Base-by-base conservation (phyloP, 2,113 vertebrate species). In the Castor canadensis region DNA sequence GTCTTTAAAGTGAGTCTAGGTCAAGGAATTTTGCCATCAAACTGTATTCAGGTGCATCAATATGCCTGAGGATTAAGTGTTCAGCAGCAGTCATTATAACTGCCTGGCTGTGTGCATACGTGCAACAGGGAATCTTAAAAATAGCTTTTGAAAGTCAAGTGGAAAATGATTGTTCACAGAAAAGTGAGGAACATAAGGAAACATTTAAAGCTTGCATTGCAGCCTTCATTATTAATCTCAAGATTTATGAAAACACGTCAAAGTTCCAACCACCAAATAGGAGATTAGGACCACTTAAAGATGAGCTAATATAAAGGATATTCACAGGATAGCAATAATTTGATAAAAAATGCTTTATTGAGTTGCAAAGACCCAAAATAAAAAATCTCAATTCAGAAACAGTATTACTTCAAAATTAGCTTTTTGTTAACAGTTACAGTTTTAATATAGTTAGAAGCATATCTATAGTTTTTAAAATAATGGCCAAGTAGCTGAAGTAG, bases 201-300 rank as follows among this genome's bases (percentile, higher is more conserved):
- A 58, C n/a, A 77, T 94, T 67, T 86, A 86, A 86, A 89, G 67
- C 32, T 62, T 82, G 6, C 32, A 67, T 88, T 91, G 91, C 0
- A 91, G 15, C 11, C 75, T 80, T 71, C 26, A 32, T 72, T 3
- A 0, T 94, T 94, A 95, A 93, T 94, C 77, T 91, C 89, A 91
- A 82, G 82, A 97, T 94, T 95, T 95, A 96, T 97, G 62, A 67
- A 91, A 73, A 85, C 54, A 85, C 28, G 93, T 90, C 85, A 71
- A 83, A 95, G 32, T 26, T 84, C 15, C 52, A 94, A 91, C 52
- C 72, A 86, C 92, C 40, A 82, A 95, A 24, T 22, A 60, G 49
- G 84, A 91, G 77, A 91, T 91, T 54, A 94, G 77, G 60, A 89
- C 82, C 77, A 77, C 62, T 93, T 91, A 91, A 93, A 72, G n/a